A percentile compares a stretch with the other conserved stretches of the same genome.
Evolutionary conservation across 2,888 invertebrate genomes (phyloP).

Genomic region (Quadriops clusia): DNA sequence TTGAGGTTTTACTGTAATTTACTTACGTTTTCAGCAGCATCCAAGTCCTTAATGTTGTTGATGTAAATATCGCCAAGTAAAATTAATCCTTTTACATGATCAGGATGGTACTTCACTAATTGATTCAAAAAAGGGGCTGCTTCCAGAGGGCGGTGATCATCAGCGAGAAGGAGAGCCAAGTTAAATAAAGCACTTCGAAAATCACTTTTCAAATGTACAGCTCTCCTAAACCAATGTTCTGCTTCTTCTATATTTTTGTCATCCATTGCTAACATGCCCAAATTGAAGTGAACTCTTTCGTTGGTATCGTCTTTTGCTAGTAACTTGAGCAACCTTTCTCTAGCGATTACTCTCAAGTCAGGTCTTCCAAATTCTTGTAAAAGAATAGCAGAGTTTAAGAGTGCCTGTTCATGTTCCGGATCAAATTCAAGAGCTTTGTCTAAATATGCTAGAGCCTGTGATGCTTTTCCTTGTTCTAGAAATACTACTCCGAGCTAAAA

Average conservation of each 20-base stretch:
- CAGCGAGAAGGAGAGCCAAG: constrained; percentile 78
- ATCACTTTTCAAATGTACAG: constrained; percentile 76
- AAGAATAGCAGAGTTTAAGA: constrained; percentile 89
- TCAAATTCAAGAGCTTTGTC: constrained; percentile 87
- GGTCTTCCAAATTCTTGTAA: constrained; percentile 80
- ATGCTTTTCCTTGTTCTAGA: constrained; percentile 82
- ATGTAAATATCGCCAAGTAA: constrained; percentile 92
- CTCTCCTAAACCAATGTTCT: constrained; percentile 82
- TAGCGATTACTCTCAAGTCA: constrained; percentile 65
- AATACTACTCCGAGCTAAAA: constrained; percentile 84
- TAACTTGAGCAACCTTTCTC: constrained; percentile 69
- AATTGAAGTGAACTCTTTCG: constrained; percentile 84
- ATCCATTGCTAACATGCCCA: constrained; percentile 93
- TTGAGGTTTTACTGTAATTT: constrained; percentile 1
- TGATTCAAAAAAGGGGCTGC: constrained; percentile 88
- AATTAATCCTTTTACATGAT: constrained; percentile 89
- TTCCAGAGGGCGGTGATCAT: constrained; percentile 76
- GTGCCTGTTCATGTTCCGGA: constrained; percentile 89
- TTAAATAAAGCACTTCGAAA: constrained; percentile 92
- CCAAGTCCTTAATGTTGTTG: constrained; percentile 86
- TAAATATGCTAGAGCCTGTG: constrained; percentile 81
- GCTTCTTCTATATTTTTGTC: constrained; percentile 80
- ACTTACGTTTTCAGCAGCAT: constrained; percentile 85
- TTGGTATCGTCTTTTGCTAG: constrained; percentile 67
- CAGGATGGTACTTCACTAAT: constrained; percentile 80